phyloP scores from a whole-genome alignment of 2,113 vertebrate species.

The Pholis gunnellus region DNA sequence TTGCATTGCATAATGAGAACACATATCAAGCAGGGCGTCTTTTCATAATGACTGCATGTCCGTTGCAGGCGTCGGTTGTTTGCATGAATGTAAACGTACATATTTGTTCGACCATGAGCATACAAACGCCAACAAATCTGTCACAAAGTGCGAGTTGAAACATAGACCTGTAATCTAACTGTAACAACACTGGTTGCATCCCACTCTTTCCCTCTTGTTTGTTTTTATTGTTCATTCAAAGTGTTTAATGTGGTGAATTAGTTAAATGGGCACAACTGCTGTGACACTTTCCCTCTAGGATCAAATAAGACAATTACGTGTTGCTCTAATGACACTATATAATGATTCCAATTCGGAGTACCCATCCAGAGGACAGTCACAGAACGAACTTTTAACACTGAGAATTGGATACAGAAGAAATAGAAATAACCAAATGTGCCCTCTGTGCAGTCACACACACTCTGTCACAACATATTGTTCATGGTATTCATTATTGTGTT shows the following conservation, averaged over 20 bases:
- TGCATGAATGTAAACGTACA: background rate
- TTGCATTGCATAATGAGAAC: background rate
- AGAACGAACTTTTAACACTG: background rate
- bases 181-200: background rate
- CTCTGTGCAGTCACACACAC: no score
- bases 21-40: background rate
- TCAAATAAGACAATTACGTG: background rate
- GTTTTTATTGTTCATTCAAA: background rate
- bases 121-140: background rate
- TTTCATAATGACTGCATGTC: background rate
- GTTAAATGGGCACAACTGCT: background rate
- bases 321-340: background rate
- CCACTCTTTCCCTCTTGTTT: background rate
- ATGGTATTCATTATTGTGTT: background rate
- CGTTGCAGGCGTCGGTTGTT: background rate
- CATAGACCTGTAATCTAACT: background rate
- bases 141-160: background rate
- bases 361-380: background rate
- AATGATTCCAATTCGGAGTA: background rate
- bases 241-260: background rate
- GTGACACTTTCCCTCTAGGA: background rate
- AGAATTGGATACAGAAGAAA: conserved; percentile 8
- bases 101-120: background rate
- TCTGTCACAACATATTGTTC: background rate
- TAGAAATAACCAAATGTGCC: background rate